phyloP scores from a whole-genome alignment of 2,113 vertebrate genomes.

The Tonatia bakeri region DNA sequence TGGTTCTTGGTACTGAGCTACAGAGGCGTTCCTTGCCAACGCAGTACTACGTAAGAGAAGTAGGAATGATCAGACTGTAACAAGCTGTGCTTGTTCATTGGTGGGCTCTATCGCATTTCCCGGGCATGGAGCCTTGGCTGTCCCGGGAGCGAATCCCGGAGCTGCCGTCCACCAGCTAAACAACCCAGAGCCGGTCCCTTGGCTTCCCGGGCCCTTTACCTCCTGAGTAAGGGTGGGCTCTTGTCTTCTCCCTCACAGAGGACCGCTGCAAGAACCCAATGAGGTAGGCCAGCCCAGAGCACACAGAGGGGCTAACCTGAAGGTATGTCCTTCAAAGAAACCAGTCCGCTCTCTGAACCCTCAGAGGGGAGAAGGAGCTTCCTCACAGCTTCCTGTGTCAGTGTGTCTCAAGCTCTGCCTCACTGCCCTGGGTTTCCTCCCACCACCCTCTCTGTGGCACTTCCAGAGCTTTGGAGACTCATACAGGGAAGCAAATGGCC shows the following conservation, averaged over 20 bases:
- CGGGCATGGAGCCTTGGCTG: neutral
- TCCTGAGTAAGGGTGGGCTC: rapidly evolving
- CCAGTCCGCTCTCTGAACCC: neutral
- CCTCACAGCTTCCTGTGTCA: neutral
- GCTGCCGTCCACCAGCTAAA: neutral
- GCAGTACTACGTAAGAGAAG: neutral
- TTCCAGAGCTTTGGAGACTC: neutral
- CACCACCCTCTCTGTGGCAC: neutral
- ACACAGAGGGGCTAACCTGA: neutral
- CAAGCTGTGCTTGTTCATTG: too few species aligned
- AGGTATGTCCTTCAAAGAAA: neutral
- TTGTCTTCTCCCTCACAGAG: neutral
- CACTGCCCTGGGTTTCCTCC: neutral
- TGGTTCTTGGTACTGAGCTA: neutral
- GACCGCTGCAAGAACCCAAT: neutral
- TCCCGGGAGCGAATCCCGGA: neutral
- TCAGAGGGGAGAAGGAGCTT: neutral
- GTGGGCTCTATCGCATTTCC: neutral
- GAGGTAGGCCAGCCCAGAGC: neutral
- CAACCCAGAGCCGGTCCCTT: too few species aligned
- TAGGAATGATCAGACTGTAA: rapidly evolving
- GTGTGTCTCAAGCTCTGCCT: slow-evolving; percentile 20
- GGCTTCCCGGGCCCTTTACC: neutral
- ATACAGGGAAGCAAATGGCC: slow-evolving; percentile 1
- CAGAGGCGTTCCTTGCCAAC: neutral